Evolutionary conservation across 2,888 invertebrate genomes (phyloP), one percentile per base, ranked within the genome.

Genomic region (Temnothorax rugatulus): DNA sequence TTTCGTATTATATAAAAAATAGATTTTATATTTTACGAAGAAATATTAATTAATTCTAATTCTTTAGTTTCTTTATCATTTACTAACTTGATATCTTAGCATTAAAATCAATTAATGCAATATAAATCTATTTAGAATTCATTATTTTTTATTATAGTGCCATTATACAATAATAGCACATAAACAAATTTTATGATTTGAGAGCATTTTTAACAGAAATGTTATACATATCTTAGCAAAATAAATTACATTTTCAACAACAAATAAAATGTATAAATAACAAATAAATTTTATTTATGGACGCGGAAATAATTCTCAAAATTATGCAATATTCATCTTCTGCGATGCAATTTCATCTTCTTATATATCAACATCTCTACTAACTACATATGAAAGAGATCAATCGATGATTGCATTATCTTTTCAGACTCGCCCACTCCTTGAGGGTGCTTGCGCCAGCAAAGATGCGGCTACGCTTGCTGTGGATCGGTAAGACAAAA

Each of bases 391-490:
- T 50, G 18, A 34, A 47, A 68, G 7, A 68, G 47, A 84, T 79
- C 38, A 47, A 64, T 41, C 21, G 29, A 59, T 41, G n/a, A 64
- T 47, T 82, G 38, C 50, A 41, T 61, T 74, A 68, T 73, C 47
- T 79, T 75, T 87, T 85, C 71, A 44, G 89, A 90, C 84, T 88
- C 86, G 66, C 83, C 83, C 75, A 84, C 84, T 89, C 89, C 75
- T 89, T 87, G 90, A 92, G 90, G 89, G 90, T 88, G 91, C 90
- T 89, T 87, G 91, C 90, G 88, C 86, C 91, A 90, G 90, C 90
- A 91, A 92, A 90, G 88, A 94, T 94, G 94, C 93, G 89, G 91
- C 90, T 92, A 92, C 92, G 92, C 92, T 92, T 93, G 90, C 90
- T 94, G 90, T 92, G 91, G 92, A 93, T 93, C 90, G 94, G 94